A percentile compares a stretch with the other conserved stretches of the same genome.
These are phyloP conservation scores for Hedychridium roseum DNA, from an alignment of 2,888 invertebrate species.

Conservation along the genomic window DNA sequence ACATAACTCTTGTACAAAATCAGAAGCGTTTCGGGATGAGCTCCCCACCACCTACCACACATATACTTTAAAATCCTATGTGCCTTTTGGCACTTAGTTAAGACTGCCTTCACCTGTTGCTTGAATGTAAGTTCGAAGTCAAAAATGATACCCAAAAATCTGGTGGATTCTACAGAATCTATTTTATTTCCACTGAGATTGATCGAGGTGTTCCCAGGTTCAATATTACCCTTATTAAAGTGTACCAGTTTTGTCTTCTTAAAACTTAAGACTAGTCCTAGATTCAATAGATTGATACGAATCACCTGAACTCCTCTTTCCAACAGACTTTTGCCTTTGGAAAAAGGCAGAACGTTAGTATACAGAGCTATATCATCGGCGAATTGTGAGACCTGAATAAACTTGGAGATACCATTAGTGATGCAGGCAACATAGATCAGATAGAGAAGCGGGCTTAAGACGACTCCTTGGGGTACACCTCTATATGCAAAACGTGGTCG, in stretches of 20 bases:
- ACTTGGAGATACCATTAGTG: not conserved
- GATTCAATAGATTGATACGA: not conserved
- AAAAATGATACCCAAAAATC: not conserved
- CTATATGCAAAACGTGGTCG: constrained; percentile 3
- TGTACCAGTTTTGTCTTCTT: constrained; percentile 4
- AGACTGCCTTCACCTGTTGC: not conserved
- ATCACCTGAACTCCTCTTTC: not conserved
- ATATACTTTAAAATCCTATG: constrained; percentile 7
- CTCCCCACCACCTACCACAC: not conserved
- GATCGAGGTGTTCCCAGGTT: not conserved
- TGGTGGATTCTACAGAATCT: not conserved
- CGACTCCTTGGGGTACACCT: constrained; percentile 9
- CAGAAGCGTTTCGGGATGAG: constrained; percentile 14
- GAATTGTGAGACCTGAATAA: constrained; percentile 3
- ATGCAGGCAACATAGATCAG: not conserved
- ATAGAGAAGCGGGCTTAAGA: constrained; percentile 11
- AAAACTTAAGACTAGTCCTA: constrained; percentile 4
- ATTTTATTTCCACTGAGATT: not conserved
- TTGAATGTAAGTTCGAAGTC: not conserved
- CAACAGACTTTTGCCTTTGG: not conserved
- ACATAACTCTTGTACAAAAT: constrained; percentile 19
- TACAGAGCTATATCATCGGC: constrained; percentile 20
- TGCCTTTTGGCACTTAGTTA: not conserved
- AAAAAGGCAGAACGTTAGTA: not conserved
- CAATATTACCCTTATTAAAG: constrained; percentile 4